Conservation (phyloP, 2,888 invertebrate species). For the Pycnomerus fuliginosus region DNA sequence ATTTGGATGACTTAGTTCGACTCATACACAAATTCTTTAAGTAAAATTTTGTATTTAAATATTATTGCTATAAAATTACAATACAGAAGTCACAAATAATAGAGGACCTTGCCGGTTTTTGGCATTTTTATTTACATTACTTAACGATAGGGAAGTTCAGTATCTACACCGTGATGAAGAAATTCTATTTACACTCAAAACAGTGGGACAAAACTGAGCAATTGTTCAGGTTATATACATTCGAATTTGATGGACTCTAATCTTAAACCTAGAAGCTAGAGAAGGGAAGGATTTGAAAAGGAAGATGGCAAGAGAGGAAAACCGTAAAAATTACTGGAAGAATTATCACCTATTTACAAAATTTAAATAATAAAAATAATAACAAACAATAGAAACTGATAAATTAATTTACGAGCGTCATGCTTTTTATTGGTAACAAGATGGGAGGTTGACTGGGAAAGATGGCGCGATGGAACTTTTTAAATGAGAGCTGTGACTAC, state of each 20-base stretch:
- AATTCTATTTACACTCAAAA: slow-evolving; percentile 23
- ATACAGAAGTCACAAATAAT: slow-evolving; percentile 24
- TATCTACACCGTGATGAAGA: slow-evolving; percentile 17
- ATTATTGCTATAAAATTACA: slow-evolving; percentile 18
- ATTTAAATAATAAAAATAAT: slow-evolving; percentile 37
- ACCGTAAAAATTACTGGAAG: slow-evolving; percentile 8
- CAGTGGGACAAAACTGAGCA: slow-evolving; percentile 34
- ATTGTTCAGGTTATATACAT: slow-evolving; percentile 45
- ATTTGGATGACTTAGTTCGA: slow-evolving; percentile 11
- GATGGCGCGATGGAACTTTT: slow-evolving; percentile 26
- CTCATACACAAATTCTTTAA: slow-evolving; percentile 10
- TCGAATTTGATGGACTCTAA: slow-evolving; percentile 13
- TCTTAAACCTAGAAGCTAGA: slow-evolving; percentile 15
- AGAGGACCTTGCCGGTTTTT: slow-evolving; percentile 29
- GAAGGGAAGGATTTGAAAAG: slow-evolving; percentile 6
- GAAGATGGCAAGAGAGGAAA: slow-evolving; percentile 25
- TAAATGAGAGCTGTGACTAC: slow-evolving; percentile 88
- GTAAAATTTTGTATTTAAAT: slow-evolving; percentile 21
- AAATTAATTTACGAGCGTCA: slow-evolving; percentile 34
- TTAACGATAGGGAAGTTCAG: slow-evolving; percentile 18
- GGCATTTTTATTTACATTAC: slow-evolving; percentile 32
- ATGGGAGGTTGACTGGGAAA: slow-evolving; percentile 11
- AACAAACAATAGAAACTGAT: slow-evolving; percentile 33
- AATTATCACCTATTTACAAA: slow-evolving; percentile 36
- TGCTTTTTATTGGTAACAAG: slow-evolving; percentile 18